Base-by-base conservation (phyloP, 1,140 invertebrate species). In the Vanessa atalanta region DNA sequence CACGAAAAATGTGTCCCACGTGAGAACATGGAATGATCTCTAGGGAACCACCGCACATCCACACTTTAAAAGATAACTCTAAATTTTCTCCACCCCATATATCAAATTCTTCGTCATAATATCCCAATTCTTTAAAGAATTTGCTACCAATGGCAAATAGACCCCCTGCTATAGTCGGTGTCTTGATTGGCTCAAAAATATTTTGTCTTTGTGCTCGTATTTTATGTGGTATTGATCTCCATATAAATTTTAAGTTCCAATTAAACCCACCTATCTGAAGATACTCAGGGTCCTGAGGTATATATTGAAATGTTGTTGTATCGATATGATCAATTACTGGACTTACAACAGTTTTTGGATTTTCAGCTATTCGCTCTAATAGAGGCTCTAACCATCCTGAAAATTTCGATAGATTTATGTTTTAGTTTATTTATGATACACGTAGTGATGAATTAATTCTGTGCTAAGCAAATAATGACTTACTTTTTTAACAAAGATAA, bases 1-100 rank as follows among this genome's bases (percentile, higher is more conserved):
- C 98, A 87, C 98, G 94, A 94, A 99, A 99, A 83, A 99, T 98
- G 93, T 99, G 99, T 15, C 99, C 99, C 16, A 99, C 98, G 91
- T 99, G 98, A n/a, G 98, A 99, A 91, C 99, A 99, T 5, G 98
- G 98, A 9, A 99, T 95, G 79, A 99, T 99, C 92, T 99, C 98
- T 78, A 99, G 91, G 0, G 96, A 97, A 31, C 98, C 96, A 73
- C 95, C 96, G 79, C 96, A 97, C 96, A 97, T 96, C 96, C 96
- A 96, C 1, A 95, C 96, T 88, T 99, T 99, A 90, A 99, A 99
- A 0, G 98, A 99, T 12, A 99, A 92, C 93, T 99, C 99, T 75
- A 99, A 93, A 93, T 99, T 98, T 88, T 99, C 98, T 11, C 96
- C 99, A 71, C 99, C 99, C 99, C 98, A 99, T 80, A 99, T 99